Conservation (phyloP, 1,140 invertebrate genomes). For the Platyura marginata region DNA sequence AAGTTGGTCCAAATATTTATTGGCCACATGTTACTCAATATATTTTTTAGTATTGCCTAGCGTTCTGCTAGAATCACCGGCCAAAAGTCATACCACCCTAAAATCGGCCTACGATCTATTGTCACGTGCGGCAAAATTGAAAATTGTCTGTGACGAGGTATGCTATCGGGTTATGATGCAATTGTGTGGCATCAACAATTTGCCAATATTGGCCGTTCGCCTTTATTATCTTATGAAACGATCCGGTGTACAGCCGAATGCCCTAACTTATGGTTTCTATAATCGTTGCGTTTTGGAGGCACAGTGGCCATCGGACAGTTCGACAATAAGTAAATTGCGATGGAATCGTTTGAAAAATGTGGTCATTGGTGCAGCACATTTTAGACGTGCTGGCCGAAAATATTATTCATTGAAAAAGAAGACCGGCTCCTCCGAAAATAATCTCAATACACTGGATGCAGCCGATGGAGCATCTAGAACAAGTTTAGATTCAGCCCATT, state of each 20-base stretch:
- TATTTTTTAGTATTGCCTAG: conserved; percentile 93
- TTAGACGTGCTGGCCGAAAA: conserved; percentile 49
- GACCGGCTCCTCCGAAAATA: conserved; percentile 18
- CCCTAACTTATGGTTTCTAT: conserved; percentile 85
- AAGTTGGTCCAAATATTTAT: conserved; percentile 79
- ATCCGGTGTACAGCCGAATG: conserved; percentile 87
- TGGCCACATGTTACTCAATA: conserved; percentile 80
- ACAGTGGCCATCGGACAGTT: conserved; percentile 79
- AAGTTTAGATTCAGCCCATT: conserved; percentile 25
- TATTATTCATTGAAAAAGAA: conserved; percentile 28
- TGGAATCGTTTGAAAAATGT: conserved; percentile 93
- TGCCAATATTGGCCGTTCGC: conserved; percentile 88
- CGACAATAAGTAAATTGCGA: conserved; percentile 57
- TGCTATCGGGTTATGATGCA: conserved; percentile 98
- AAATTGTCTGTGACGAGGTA: conserved; percentile 83
- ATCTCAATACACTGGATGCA: conserved; percentile 26
- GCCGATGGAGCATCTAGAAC: conserved; percentile 29
- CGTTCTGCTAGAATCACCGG: conserved; percentile 34
- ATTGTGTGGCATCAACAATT: conserved; percentile 84
- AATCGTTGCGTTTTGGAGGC: conserved; percentile 75
- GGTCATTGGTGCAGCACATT: conserved; percentile 74
- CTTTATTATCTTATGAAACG: conserved; percentile 90
- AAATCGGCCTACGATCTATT: conserved; percentile 74
- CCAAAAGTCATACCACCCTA: conserved; percentile 58
- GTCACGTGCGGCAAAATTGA: conserved; percentile 61